phyloP scores from a whole-genome alignment of 2,797 vertebrate genomes.

The Xerus rutilus region DNA sequence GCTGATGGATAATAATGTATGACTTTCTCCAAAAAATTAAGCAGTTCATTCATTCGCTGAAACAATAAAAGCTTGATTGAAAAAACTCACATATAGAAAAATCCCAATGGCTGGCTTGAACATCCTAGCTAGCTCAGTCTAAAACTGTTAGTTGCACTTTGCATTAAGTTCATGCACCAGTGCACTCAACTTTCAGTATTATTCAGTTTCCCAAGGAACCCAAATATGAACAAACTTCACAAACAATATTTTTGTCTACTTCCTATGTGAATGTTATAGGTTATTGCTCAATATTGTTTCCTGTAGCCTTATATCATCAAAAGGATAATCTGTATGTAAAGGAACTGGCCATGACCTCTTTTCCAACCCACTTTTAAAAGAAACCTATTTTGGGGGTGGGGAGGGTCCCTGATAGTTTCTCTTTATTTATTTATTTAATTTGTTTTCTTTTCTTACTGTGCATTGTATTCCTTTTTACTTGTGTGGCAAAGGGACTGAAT shows the following conservation, averaged over 20 bases:
- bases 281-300: not conserved
- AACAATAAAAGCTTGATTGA: not conserved
- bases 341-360: conserved; percentile 15
- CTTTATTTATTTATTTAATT: conserved; percentile 67
- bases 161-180: conserved; percentile 12
- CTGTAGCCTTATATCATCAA: not conserved
- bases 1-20: not conserved
- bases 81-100: not conserved
- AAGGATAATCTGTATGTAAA: conserved; percentile 35
- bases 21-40: not conserved
- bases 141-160: conserved; percentile 17
- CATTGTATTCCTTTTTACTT: conserved; percentile 78
- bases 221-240: conserved; percentile 15
- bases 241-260: not conserved
- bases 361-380: conserved; percentile 53
- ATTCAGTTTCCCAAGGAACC: conserved; percentile 29
- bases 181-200: conserved; percentile 41
- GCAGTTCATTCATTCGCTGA: not conserved
- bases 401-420: conserved; percentile 31
- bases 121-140: not conserved
- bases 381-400: not conserved
- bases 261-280: not conserved
- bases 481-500: conserved; percentile 76
- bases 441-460: conserved; percentile 56
- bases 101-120: not conserved